These are phyloP conservation scores for Tapera naevia DNA, from an alignment of 2,797 vertebrate genomes.

Conservation along the genomic window DNA sequence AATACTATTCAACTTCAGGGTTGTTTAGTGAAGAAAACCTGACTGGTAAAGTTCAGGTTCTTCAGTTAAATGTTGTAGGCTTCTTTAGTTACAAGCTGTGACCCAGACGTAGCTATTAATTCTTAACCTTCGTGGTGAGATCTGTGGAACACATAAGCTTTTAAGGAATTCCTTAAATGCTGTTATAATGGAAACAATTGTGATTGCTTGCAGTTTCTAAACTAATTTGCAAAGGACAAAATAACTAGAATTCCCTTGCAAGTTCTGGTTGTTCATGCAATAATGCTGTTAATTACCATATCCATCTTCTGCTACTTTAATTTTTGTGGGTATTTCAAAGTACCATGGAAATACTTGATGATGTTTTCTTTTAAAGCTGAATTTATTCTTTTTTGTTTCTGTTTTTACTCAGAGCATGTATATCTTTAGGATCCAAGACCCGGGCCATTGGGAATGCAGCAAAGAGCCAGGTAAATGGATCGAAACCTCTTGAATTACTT, in stretches of 20 bases:
- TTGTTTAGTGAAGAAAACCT: background rate
- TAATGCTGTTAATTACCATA: background rate
- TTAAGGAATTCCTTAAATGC: background rate
- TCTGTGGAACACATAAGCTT: background rate
- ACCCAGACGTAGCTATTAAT: background rate
- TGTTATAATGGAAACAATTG: background rate
- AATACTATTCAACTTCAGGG: background rate
- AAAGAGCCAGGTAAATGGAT: slow-evolving; percentile 81
- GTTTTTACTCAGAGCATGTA: slow-evolving; percentile 83
- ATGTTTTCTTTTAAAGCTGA: background rate
- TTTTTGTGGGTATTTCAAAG: background rate
- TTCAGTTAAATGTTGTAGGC: background rate
- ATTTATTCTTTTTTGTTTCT: background rate
- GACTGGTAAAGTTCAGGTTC: background rate
- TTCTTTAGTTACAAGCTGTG: background rate
- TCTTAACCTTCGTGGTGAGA: background rate
- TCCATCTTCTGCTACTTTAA: background rate
- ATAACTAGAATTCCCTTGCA: background rate
- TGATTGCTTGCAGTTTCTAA: background rate
- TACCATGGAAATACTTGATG: background rate
- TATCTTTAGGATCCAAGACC: slow-evolving; percentile 92
- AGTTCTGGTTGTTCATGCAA: background rate
- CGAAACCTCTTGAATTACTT: background rate
- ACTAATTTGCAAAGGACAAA: background rate
- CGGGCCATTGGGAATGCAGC: slow-evolving; percentile 94